These are phyloP conservation scores for Strix occidentalis DNA, from an alignment of 2,797 vertebrate species.

Conservation along the genomic window DNA sequence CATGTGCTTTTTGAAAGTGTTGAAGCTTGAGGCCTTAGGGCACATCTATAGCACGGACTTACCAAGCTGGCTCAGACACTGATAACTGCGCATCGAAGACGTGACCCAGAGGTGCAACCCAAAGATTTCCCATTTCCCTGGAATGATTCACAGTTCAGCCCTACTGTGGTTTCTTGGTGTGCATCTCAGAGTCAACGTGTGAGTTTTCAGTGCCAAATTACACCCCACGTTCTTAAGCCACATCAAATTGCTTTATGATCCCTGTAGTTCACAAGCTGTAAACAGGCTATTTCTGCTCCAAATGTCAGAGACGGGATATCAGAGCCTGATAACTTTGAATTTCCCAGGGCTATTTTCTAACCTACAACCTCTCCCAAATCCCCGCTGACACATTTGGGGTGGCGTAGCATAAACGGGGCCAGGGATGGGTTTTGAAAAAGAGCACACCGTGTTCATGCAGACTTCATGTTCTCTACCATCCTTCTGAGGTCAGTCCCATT, in stretches of 20 bases:
- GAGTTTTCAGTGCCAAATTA: background rate
- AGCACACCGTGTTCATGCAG: background rate
- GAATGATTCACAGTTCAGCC: background rate
- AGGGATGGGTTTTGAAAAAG: background rate
- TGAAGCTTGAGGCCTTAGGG: background rate
- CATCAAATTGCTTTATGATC: background rate
- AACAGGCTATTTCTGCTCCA: background rate
- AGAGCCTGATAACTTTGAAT: background rate
- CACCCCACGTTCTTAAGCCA: background rate
- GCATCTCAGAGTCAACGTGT: fast-evolving
- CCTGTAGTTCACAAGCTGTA: background rate
- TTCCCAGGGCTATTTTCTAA: background rate
- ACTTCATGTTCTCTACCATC: fast-evolving
- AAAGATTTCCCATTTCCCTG: background rate
- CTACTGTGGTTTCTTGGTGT: background rate
- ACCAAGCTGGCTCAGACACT: background rate
- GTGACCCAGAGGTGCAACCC: background rate
- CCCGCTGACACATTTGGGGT: background rate
- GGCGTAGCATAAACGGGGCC: fast-evolving
- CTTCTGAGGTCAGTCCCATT: background rate
- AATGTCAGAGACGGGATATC: background rate
- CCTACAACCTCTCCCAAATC: background rate
- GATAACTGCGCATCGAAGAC: background rate
- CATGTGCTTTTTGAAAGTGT: background rate
- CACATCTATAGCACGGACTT: fast-evolving